phyloP scores from a whole-genome alignment of 2,888 invertebrate genomes.

The Drosophila neutralis region DNA sequence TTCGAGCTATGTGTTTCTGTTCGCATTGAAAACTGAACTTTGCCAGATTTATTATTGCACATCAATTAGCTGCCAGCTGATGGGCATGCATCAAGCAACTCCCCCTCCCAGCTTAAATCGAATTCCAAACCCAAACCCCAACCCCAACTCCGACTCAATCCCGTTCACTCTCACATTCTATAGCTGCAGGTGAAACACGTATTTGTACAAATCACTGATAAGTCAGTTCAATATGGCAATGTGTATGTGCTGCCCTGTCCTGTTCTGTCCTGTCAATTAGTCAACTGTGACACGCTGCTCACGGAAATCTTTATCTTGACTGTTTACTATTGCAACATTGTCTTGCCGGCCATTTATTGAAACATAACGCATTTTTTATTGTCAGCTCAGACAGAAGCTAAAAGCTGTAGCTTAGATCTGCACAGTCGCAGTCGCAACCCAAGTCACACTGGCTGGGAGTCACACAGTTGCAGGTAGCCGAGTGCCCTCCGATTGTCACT shows the following conservation, averaged over 20 bases:
- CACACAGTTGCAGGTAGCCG: slow-evolving; percentile 78
- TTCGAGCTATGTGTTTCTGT: not conserved
- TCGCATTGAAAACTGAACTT: not conserved
- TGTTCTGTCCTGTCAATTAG: slow-evolving; percentile 65
- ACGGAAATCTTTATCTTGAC: slow-evolving; percentile 59
- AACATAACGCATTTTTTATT: slow-evolving; percentile 78
- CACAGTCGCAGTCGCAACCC: slow-evolving; percentile 2
- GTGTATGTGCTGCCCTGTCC: slow-evolving; percentile 22
- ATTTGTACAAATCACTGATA: slow-evolving; percentile 73
- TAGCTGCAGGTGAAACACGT: slow-evolving; percentile 48
- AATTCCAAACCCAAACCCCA: not conserved
- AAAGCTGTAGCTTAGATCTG: slow-evolving; percentile 44
- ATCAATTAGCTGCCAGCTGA: slow-evolving; percentile 67
- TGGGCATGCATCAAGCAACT: slow-evolving; percentile 17
- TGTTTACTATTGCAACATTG: slow-evolving; percentile 73
- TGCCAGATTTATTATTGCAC: slow-evolving; percentile 70
- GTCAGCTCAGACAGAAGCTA: slow-evolving; percentile 56
- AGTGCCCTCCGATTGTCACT: slow-evolving; percentile 65
- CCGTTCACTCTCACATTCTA: slow-evolving; percentile 5
- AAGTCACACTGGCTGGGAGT: slow-evolving; percentile 49
- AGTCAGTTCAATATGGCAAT: slow-evolving; percentile 65
- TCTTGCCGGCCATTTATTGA: slow-evolving; percentile 71
- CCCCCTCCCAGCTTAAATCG: not conserved
- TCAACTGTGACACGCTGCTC: slow-evolving; percentile 62
- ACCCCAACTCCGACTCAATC: not conserved